Conservation (phyloP, 2,113 vertebrate species). For the Oreochromis tanganicae region DNA sequence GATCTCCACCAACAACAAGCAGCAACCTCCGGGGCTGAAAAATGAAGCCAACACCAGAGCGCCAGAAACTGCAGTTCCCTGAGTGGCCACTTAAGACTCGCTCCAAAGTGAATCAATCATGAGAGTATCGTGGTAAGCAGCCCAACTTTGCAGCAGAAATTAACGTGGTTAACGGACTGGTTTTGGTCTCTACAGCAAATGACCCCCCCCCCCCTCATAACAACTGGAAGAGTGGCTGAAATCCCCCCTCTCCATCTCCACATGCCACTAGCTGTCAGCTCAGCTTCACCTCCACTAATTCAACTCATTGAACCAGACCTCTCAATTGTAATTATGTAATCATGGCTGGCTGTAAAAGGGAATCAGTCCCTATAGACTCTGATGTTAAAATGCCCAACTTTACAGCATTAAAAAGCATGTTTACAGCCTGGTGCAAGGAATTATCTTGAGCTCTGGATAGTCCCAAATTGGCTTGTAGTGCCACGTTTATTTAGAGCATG, state of each 20-base stretch:
- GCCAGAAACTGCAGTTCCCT: background rate
- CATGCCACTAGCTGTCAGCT: background rate
- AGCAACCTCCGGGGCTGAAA: background rate
- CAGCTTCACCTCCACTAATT: background rate
- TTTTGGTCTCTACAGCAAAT: background rate
- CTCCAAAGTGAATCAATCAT: background rate
- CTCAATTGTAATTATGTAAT: background rate
- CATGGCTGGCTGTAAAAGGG: background rate
- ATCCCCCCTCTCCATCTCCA: background rate
- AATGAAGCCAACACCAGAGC: background rate
- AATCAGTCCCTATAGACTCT: background rate
- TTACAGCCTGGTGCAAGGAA: background rate
- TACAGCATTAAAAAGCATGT: background rate
- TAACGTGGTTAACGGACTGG: background rate
- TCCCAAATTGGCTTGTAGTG: background rate
- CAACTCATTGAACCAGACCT: background rate
- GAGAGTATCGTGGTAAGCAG: background rate
- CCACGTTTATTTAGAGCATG: background rate
- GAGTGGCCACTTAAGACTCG: background rate
- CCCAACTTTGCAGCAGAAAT: background rate
- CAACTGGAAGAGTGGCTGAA: background rate
- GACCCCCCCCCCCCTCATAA: background rate
- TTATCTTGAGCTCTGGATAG: background rate
- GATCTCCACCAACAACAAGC: background rate
- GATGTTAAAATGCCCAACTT: background rate